phyloP scores from a whole-genome alignment of 2,797 vertebrate genomes.

The Antennarius maculatus region DNA sequence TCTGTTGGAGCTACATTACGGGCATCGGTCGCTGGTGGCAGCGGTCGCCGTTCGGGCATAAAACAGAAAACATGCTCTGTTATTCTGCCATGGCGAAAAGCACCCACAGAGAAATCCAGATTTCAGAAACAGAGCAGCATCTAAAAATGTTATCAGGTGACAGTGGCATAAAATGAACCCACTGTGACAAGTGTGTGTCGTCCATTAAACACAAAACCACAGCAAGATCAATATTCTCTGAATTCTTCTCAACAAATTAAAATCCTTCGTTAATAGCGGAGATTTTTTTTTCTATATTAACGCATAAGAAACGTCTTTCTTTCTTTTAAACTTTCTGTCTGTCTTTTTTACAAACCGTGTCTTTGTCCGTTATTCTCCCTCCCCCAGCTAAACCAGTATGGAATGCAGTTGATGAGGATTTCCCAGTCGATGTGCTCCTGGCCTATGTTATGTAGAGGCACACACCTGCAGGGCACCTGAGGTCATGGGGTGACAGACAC shows the following conservation, averaged over 20 bases:
- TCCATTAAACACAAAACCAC: too few species aligned
- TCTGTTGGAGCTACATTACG: too few species aligned
- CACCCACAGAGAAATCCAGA: neutral
- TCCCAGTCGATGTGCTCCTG: conserved; percentile 57
- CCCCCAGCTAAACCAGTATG: conserved; percentile 62
- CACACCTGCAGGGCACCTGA: conserved; percentile 77
- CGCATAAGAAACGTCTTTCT: conserved; percentile 9
- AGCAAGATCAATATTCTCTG: too few species aligned
- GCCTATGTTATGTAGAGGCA: conserved; percentile 48
- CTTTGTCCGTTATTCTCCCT: conserved; percentile 65
- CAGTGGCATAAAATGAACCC: neutral
- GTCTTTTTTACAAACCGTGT: conserved; percentile 48
- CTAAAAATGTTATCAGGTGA: too few species aligned
- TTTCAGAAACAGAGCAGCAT: neutral
- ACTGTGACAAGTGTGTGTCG: neutral
- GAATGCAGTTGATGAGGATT: conserved; percentile 74
- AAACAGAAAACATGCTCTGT: too few species aligned
- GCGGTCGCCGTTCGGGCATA: too few species aligned
- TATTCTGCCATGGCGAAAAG: too few species aligned
- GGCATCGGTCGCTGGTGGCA: too few species aligned
- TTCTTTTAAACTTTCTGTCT: conserved; percentile 18
- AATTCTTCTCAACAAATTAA: too few species aligned
- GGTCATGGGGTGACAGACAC: conserved; percentile 55
- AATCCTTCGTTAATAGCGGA: too few species aligned
- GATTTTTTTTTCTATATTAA: neutral